Base-by-base conservation (phyloP, 2,113 vertebrate species). In the Mus spicilegus region DNA sequence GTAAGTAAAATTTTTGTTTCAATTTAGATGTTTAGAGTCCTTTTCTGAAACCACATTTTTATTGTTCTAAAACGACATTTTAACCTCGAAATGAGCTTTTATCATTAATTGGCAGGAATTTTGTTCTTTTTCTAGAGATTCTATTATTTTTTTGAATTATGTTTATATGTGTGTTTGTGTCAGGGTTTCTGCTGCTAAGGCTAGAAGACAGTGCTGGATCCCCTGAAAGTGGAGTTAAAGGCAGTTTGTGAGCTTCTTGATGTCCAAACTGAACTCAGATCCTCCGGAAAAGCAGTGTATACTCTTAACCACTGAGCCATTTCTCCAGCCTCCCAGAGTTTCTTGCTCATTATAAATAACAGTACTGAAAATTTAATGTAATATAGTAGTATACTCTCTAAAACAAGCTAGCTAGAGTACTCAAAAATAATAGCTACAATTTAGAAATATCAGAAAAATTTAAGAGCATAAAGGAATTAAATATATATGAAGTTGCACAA, bases 11-110 rank as follows among this genome's bases (percentile, higher is more conserved):
- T 76, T 92, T 94, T 92, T 94, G 39, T 94, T 80, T 82, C 36
- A 1, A 80, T 7, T 16, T 56, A 10, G 46, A 93, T 54, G 39
- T 87, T 36, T 91, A 56, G 26, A 78, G 20, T 75, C 30, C 42
- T 92, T 94, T 81, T 58, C n/a, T 75, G 69, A 88, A 95, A 94
- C 13, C 16, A 1, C 76, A 90, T 54, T 94, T 67, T 94, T 75
- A 88, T 42, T 14, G 81, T 90, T n/a, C 70, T 85, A 75, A 96
- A 46, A 85, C 63, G n/a, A 96, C 5, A 94, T 80, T 92, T 95
- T 80, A 92, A n/a, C 58, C 82, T 78, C 81, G 30, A 69, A 69
- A 69, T 46, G 7, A 85, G 90, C 75, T 80, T 33, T 94, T 75
- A 89, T 11, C 81, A 76, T 65, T 67, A 85, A 85, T 11, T 97